These are phyloP conservation scores for Hylaeus anthracinus DNA, from an alignment of 1,140 invertebrate species.

Conservation along the genomic window DNA sequence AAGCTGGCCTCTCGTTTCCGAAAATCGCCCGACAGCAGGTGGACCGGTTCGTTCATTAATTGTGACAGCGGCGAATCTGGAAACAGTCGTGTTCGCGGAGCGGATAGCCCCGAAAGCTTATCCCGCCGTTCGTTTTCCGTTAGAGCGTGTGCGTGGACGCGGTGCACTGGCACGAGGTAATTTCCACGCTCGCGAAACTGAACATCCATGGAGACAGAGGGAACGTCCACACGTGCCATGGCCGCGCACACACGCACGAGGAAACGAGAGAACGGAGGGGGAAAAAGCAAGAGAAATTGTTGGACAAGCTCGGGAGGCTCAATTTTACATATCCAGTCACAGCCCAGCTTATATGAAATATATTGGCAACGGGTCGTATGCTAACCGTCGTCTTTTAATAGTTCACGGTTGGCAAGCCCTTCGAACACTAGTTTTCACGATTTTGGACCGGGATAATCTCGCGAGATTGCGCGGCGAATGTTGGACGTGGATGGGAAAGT, in stretches of 20 bases:
- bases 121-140: constrained; percentile 10
- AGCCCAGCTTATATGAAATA: background rate
- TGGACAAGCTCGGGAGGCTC: constrained; percentile 17
- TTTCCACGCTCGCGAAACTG: constrained; percentile 19
- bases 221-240: background rate
- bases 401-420: background rate
- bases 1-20: background rate
- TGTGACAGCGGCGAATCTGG: constrained; percentile 29
- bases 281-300: constrained; percentile 4
- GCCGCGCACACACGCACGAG: too few species aligned
- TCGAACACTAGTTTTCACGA: background rate
- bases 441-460: constrained; percentile 16
- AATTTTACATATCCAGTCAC: constrained; percentile 20
- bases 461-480: constrained; percentile 12
- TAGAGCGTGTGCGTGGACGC: background rate
- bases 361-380: background rate
- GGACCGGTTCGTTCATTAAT: constrained; percentile 45
- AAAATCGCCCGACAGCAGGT: constrained; percentile 30
- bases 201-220: background rate
- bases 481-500: background rate
- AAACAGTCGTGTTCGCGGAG: constrained; percentile 31
- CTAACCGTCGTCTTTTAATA: constrained; percentile 18
- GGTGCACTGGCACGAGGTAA: background rate
- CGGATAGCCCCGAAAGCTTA: constrained; percentile 17
- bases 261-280: background rate